These are phyloP conservation scores for Suricata suricatta DNA, from an alignment of 2,113 vertebrate genomes.

Conservation along the genomic window DNA sequence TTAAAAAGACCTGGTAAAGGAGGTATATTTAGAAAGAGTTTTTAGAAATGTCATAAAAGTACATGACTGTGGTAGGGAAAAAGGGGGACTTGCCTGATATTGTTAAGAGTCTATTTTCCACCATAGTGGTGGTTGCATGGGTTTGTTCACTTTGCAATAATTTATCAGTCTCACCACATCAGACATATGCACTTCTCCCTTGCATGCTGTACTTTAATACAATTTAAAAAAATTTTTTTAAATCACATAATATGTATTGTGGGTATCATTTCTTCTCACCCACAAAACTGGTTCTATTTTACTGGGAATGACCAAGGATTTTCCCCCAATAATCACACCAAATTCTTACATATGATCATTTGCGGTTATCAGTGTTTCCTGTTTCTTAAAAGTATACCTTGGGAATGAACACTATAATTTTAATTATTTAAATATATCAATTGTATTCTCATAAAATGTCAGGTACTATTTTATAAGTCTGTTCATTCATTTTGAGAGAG, in stretches of 20 bases:
- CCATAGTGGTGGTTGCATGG: fast-evolving
- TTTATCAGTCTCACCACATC: not conserved
- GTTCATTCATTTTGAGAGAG: too few relatives aligned
- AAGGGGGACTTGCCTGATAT: not conserved
- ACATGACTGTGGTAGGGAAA: fast-evolving
- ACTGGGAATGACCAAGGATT: not conserved
- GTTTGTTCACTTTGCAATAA: too few relatives aligned
- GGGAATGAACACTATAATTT: not conserved
- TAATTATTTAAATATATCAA: not conserved
- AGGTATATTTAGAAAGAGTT: not conserved
- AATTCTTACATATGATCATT: not conserved
- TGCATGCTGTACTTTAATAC: not conserved
- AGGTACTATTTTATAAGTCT: too few relatives aligned
- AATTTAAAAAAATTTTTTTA: not conserved
- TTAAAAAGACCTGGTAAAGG: not conserved
- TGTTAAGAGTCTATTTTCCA: not conserved
- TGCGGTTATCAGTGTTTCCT: not conserved
- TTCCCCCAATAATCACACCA: not conserved
- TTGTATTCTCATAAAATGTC: not conserved
- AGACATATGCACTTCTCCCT: too few relatives aligned
- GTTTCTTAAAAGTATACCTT: not conserved
- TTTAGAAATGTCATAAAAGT: not conserved
- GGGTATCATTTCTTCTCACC: not conserved
- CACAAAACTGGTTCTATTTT: too few relatives aligned
- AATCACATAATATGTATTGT: not conserved